Evolutionary conservation across 2,797 vertebrate genomes (phyloP), one percentile per base, ranked within the genome.

Genomic region (Enoplosus armatus): DNA sequence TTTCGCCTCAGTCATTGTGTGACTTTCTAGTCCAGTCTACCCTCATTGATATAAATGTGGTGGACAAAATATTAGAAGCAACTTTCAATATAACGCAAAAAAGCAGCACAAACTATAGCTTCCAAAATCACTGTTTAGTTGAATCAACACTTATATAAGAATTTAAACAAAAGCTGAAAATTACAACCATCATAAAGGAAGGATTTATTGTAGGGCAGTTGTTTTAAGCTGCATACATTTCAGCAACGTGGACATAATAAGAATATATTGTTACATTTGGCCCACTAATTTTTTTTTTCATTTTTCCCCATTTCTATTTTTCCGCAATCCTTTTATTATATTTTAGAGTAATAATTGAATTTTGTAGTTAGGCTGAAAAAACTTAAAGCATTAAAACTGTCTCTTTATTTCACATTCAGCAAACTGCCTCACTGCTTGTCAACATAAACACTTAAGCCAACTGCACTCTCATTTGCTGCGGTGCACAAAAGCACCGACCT

Each of bases 41-140:
- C 6, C 22, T 43, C 14, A 55, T 20, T 66, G 15, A 24, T 24
- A n/a, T 60, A 20, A 61, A 35, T 45, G n/a, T 2, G 11, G 18
- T 37, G 58, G 39, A 54, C 14, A 48, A 66, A 48, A 75, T 29
- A 45, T 47, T 14, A 48, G 14, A 74, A 65, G 1, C 51, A 27
- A 20, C 1, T 53, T 48, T 73, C 15, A 53, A 5, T 26, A 2
- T 14, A 27, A 54, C 27, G 11, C 10, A 33, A 67, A 67, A 51
- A 15, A 53, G 35, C 6, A 31, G 8, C 61, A 41, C 59, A 41
- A 29, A 35, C 5, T 8, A 12, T 29, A 37, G 22, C 24, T 6
- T 20, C 12, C 53, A 5, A 48, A 56, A 56, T 22, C 14, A 35
- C 9, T 2, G 11, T 63, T 7, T 20, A 29, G 48, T 14, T 12